Conservation (phyloP, 2,797 vertebrate species). For the Crocodylus rhombifer region DNA sequence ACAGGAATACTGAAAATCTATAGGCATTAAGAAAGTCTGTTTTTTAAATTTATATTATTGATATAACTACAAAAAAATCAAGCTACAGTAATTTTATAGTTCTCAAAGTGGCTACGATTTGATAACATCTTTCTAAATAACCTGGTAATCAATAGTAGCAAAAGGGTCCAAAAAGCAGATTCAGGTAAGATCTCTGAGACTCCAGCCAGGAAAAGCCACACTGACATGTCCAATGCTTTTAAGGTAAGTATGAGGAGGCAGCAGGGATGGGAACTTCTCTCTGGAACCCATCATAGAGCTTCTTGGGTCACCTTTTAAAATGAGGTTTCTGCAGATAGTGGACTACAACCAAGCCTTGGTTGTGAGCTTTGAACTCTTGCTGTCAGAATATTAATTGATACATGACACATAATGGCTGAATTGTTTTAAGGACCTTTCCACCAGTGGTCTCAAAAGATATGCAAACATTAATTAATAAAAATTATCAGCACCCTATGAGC, state of each 20-base stretch:
- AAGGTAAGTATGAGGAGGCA: neutral
- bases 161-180: neutral
- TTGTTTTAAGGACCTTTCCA: neutral
- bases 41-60: neutral
- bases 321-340: neutral
- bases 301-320: neutral
- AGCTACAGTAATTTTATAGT: neutral
- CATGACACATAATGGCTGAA: neutral
- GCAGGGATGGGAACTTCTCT: neutral
- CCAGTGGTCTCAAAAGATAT: neutral
- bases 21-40: neutral
- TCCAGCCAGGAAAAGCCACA: neutral
- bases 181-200: neutral
- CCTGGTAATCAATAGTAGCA: neutral
- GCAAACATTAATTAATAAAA: neutral
- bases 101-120: neutral
- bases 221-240: neutral
- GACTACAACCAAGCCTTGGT: accelerated
- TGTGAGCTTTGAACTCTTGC: neutral
- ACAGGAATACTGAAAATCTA: neutral
- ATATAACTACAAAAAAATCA: neutral
- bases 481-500: neutral
- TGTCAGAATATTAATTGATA: neutral
- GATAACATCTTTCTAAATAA: neutral
- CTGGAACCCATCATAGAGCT: neutral